Evolutionary conservation across 2,888 invertebrate genomes (phyloP), one percentile per base, ranked within the genome.

Genomic region (Oscheius sp.): DNA sequence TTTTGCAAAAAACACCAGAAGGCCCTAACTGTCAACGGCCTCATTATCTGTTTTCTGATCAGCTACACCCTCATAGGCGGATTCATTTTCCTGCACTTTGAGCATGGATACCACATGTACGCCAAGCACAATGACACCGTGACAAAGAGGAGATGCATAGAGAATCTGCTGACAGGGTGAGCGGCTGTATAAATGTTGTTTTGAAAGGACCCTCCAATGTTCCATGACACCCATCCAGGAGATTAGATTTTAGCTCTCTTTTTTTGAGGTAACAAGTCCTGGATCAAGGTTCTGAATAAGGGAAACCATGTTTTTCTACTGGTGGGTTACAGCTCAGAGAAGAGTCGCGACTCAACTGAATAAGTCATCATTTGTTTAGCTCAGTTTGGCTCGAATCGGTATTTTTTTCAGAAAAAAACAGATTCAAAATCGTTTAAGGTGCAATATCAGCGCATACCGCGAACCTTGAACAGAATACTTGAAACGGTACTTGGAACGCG

Each of bases 31-130:
- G 77, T 80, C 53, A 82, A 82, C 65, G 74, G 75, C 10, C 76
- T 79, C 55, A 82, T 82, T 50, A 80, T 87, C 51, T 57, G 84
- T 37, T 83, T 88, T 58, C 75, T 87, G 29, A 76, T 85, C 33
- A 71, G 79, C 60, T 87, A 87, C 75, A 80, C 84, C n/a, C 74
- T 85, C 2, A 75, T 87, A 68, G 87, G 87, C 3, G 87, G 86
- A 29, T 86, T 86, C 73, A 79, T 85, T 32, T 87, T 87, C 66
- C 78, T 87, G 51, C 81, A 86, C 66, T 85, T 87, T 57, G 87
- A 87, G 72, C 73, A 74, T 4, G 53, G 72, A 2, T 78, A 83
- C 63, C 79, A 84, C 32, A 76, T 79, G 73, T 79, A 81, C 48
- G 74, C 76, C 47, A 78, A 79, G 53, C 76, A 77, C 50, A 83